Evolutionary conservation across 1,140 invertebrate species (phyloP).

Genomic region (Hydropsyche tenuis): DNA sequence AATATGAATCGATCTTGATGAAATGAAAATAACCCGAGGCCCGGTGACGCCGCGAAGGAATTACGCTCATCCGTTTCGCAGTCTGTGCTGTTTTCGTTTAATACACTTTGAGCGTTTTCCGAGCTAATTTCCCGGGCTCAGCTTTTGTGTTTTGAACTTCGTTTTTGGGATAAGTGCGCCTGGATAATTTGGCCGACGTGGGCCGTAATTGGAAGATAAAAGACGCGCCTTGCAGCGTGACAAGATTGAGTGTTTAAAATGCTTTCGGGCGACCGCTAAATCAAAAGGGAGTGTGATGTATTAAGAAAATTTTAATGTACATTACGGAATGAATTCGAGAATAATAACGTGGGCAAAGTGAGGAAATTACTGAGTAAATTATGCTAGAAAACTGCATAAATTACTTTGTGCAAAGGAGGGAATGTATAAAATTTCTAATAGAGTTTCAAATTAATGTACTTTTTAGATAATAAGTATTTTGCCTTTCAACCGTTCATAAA

Average conservation of each 20-base stretch:
- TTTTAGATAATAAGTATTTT: background rate
- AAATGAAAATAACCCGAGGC: conserved; percentile 13
- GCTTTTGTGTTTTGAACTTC: too few species aligned
- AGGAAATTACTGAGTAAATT: conserved; percentile 2
- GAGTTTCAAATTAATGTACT: background rate
- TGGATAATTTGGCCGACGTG: too few species aligned
- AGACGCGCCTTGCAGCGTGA: too few species aligned
- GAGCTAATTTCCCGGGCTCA: too few species aligned
- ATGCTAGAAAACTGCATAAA: background rate
- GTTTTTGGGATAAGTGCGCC: too few species aligned
- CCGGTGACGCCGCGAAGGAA: background rate
- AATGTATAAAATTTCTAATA: conserved; percentile 4
- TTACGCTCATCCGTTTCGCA: conserved; percentile 3
- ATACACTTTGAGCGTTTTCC: too few species aligned
- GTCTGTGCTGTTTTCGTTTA: background rate
- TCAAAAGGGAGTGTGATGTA: too few species aligned
- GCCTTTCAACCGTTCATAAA: background rate
- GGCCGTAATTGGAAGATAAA: too few species aligned
- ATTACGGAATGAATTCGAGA: too few species aligned
- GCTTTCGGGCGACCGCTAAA: too few species aligned
- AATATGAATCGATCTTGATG: conserved; percentile 15
- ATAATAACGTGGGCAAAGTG: background rate
- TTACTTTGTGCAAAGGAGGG: background rate
- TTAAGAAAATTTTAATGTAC: too few species aligned
- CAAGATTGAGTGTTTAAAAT: too few species aligned